Evolutionary conservation across 2,113 vertebrate genomes (phyloP).

Genomic region (Chrysemys picta): DNA sequence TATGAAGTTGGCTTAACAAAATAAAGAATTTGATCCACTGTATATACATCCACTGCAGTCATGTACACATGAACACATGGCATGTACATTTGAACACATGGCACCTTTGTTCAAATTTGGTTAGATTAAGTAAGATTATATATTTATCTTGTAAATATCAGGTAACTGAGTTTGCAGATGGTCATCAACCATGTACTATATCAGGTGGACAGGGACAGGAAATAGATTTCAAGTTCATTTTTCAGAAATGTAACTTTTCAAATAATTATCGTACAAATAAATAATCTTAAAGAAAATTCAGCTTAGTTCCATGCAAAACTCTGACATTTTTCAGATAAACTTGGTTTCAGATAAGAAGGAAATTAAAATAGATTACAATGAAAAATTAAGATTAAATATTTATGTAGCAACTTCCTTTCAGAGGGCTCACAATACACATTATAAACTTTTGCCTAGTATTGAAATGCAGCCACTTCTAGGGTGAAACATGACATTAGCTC

Average conservation of each 20-base stretch:
- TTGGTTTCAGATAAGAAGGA: neutral
- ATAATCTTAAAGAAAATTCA: constrained; percentile 6
- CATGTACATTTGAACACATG: neutral
- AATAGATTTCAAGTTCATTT: neutral
- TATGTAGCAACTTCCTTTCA: constrained; percentile 30
- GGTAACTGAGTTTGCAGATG: accelerated
- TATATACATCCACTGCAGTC: neutral
- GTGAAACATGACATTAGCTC: constrained; percentile 2
- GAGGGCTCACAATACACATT: neutral
- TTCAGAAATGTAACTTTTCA: neutral
- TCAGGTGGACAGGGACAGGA: neutral
- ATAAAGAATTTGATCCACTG: neutral
- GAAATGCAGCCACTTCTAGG: neutral
- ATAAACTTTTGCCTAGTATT: neutral
- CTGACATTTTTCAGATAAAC: neutral
- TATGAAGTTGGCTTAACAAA: neutral
- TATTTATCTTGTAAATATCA: neutral
- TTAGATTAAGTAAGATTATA: neutral
- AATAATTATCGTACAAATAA: neutral
- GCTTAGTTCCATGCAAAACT: accelerated
- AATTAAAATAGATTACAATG: neutral
- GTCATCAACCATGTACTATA: neutral
- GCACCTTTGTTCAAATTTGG: neutral
- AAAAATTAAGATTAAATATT: neutral
- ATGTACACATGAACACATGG: neutral